A percentile compares a stretch with the other conserved stretches of the same genome.
Conservation (phyloP, 2,113 vertebrate species). For the Malurus alboscapulatus region DNA sequence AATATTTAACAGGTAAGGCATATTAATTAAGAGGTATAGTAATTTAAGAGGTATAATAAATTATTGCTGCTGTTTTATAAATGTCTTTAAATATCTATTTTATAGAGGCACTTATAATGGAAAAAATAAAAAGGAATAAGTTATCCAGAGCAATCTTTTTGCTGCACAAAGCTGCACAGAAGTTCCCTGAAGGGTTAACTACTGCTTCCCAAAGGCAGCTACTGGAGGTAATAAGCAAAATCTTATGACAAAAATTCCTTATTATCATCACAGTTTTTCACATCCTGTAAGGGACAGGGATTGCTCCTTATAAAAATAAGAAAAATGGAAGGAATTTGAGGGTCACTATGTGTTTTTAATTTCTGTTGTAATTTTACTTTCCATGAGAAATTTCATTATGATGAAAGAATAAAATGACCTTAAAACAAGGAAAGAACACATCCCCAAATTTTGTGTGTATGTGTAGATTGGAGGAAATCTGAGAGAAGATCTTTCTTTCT, state of each 20-base stretch:
- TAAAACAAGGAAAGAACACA: not conserved
- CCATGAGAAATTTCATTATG: not conserved
- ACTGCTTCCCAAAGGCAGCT: conserved; percentile 64
- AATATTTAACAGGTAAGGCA: conserved; percentile 68
- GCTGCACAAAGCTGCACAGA: conserved; percentile 83
- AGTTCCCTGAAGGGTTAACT: conserved; percentile 61
- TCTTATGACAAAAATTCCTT: not conserved
- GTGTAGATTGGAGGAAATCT: not conserved
- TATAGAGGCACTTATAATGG: conserved; percentile 77
- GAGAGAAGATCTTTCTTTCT: not conserved
- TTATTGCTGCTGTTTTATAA: not conserved
- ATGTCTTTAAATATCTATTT: conserved; percentile 51
- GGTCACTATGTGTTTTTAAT: not conserved
- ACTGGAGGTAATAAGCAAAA: conserved; percentile 80
- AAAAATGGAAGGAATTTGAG: not conserved
- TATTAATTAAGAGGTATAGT: not conserved
- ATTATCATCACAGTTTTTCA: not conserved
- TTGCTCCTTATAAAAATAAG: not conserved
- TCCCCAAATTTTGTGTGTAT: not conserved
- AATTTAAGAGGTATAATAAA: not conserved
- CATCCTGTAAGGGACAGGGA: not conserved
- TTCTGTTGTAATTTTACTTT: not conserved
- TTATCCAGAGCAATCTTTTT: conserved; percentile 86
- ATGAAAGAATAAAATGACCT: not conserved
- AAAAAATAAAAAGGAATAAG: conserved; percentile 86